Evolutionary conservation across 1,140 invertebrate genomes (phyloP).

Genomic region (Drosophila malerkotliana): DNA sequence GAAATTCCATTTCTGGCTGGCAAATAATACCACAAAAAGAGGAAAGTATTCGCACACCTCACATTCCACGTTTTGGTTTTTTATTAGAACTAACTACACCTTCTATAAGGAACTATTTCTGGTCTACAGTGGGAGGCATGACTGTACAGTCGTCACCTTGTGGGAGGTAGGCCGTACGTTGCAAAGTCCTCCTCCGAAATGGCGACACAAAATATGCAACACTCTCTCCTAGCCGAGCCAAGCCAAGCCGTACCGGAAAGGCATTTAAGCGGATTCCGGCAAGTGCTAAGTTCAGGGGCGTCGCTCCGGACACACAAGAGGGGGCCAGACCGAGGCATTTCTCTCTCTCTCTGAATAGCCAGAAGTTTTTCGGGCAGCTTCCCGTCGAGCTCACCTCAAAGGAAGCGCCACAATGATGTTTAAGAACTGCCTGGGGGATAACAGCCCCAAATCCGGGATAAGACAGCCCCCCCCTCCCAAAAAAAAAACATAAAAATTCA

Average conservation of each 20-base stretch:
- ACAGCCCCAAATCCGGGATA: neutral
- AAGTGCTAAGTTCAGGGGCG: conserved; percentile 30
- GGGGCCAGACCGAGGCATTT: conserved; percentile 5
- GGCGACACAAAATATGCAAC: conserved; percentile 38
- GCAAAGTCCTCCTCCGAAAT: conserved; percentile 35
- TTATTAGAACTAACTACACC: neutral
- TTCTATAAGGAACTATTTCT: neutral
- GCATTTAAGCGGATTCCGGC: conserved; percentile 74
- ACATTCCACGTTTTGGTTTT: neutral
- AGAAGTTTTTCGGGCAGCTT: conserved; percentile 9
- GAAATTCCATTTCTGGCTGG: conserved; percentile 19
- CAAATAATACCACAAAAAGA: neutral
- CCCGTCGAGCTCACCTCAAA: conserved; percentile 3
- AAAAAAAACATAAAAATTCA: neutral
- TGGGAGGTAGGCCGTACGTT: neutral
- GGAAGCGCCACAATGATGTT: conserved; percentile 29
- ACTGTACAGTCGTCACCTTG: conserved; percentile 15
- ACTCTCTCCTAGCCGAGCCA: conserved; percentile 9
- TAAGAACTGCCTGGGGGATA: conserved; percentile 24
- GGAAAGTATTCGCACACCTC: neutral
- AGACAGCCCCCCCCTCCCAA: neutral
- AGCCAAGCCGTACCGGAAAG: conserved; percentile 52
- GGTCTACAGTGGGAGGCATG: neutral
- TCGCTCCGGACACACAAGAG: neutral
- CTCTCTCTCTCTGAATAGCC: conserved; percentile 22